Conservation (phyloP, 2,888 invertebrate genomes). For the Nemoura dubitans region DNA sequence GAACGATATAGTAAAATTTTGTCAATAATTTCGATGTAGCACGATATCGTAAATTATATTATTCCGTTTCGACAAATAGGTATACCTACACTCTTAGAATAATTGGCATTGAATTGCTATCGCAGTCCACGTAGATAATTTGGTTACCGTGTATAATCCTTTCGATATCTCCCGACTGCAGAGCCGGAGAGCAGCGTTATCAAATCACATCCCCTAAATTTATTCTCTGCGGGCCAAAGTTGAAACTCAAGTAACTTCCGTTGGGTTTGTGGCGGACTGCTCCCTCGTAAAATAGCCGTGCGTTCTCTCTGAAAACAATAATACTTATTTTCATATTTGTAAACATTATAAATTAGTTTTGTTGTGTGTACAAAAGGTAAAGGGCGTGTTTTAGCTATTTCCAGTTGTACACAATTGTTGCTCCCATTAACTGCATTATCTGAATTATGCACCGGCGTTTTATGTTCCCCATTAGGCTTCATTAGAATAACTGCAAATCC, state of each 20-base stretch:
- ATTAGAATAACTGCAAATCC: constrained; percentile 3
- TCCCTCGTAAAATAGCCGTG: not conserved
- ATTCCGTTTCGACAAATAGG: not conserved
- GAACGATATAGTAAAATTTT: too few relatives aligned
- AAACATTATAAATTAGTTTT: not conserved
- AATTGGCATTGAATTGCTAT: not conserved
- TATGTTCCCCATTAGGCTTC: not conserved
- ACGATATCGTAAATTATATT: not conserved
- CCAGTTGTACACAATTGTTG: not conserved
- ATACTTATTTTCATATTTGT: not conserved
- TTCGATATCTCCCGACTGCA: not conserved
- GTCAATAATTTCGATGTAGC: too few relatives aligned
- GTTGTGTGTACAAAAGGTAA: not conserved
- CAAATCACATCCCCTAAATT: not conserved
- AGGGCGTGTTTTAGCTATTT: not conserved
- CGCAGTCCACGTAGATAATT: not conserved
- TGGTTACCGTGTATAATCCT: not conserved
- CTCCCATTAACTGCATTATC: not conserved
- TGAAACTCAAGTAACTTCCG: not conserved
- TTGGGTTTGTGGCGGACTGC: not conserved
- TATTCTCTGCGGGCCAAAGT: not conserved
- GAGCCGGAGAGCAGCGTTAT: not conserved
- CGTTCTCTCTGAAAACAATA: not conserved
- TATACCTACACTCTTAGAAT: not conserved
- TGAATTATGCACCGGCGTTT: not conserved